Evolutionary conservation across 2,888 invertebrate species (phyloP).

Genomic region (Leucophenga maculata): DNA sequence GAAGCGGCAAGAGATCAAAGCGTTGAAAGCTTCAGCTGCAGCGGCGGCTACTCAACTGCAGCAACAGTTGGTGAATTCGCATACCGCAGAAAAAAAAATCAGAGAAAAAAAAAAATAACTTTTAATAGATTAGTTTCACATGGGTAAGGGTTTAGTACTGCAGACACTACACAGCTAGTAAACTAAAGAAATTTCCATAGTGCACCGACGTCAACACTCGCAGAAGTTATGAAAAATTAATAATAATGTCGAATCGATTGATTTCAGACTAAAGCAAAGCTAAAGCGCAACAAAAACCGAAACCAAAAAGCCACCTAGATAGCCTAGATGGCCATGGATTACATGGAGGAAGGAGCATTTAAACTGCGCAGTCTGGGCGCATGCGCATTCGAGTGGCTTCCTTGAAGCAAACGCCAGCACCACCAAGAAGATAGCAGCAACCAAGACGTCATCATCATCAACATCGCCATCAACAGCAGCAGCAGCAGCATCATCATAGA

Average conservation of each 20-base stretch:
- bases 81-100: not conserved
- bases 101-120: slow-evolving; percentile 33
- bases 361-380: slow-evolving; percentile 43
- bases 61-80: not conserved
- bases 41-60: not conserved
- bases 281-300: slow-evolving; percentile 37
- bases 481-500: not conserved
- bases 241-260: slow-evolving; percentile 71
- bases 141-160: slow-evolving; percentile 34
- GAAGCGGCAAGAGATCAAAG: slow-evolving; percentile 65
- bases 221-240: slow-evolving; percentile 72
- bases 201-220: slow-evolving; percentile 58
- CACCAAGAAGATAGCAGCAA: slow-evolving; percentile 29
- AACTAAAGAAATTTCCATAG: slow-evolving; percentile 48
- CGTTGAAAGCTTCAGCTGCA: slow-evolving; percentile 48
- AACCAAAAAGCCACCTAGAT: slow-evolving; percentile 30
- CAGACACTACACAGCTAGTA: slow-evolving; percentile 25
- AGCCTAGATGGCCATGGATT: slow-evolving; percentile 20
- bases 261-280: slow-evolving; percentile 57
- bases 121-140: slow-evolving; percentile 70
- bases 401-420: slow-evolving; percentile 38
- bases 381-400: slow-evolving; percentile 36
- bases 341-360: slow-evolving; percentile 40
- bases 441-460: not conserved
- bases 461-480: not conserved